Evolutionary conservation across 2,797 vertebrate species (phyloP).

Genomic region (Denticeps clupeoides): DNA sequence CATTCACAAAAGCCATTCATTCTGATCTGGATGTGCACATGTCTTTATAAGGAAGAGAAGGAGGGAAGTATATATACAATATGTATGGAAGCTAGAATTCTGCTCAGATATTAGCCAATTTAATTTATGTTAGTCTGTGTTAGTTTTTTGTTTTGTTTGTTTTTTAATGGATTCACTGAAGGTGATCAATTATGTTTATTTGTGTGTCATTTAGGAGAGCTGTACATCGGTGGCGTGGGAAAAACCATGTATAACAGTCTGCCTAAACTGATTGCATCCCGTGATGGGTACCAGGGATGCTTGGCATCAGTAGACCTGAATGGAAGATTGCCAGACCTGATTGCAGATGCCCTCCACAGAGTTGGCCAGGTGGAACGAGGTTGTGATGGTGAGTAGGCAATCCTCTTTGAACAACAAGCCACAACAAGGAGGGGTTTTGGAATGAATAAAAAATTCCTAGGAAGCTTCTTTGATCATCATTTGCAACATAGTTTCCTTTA

Average conservation of each 20-base stretch:
- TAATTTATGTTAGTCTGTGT: slow-evolving; percentile 11
- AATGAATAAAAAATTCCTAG: too few relatives aligned
- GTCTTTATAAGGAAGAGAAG: too few relatives aligned
- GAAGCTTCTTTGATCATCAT: too few relatives aligned
- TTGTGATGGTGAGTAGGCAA: slow-evolving; percentile 76
- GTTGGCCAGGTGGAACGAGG: slow-evolving; percentile 82
- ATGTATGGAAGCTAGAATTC: too few relatives aligned
- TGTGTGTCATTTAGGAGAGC: slow-evolving; percentile 72
- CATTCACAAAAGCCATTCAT: too few relatives aligned
- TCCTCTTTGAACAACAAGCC: too few relatives aligned
- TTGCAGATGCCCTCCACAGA: slow-evolving; percentile 81
- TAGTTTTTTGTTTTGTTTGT: slow-evolving; percentile 9
- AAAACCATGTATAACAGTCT: slow-evolving; percentile 77
- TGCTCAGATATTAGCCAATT: neutral
- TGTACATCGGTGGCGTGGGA: slow-evolving; percentile 82
- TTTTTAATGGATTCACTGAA: neutral
- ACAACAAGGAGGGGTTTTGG: too few relatives aligned
- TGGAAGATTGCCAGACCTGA: slow-evolving; percentile 85
- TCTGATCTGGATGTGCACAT: too few relatives aligned
- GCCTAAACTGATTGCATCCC: slow-evolving; percentile 83
- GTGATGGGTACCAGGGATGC: slow-evolving; percentile 87
- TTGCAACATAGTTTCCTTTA: too few relatives aligned
- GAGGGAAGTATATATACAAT: too few relatives aligned
- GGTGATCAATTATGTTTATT: too few relatives aligned
- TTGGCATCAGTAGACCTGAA: slow-evolving; percentile 87